Evolutionary conservation across 2,888 invertebrate genomes (phyloP).

Genomic region (Drosophila mimetica): DNA sequence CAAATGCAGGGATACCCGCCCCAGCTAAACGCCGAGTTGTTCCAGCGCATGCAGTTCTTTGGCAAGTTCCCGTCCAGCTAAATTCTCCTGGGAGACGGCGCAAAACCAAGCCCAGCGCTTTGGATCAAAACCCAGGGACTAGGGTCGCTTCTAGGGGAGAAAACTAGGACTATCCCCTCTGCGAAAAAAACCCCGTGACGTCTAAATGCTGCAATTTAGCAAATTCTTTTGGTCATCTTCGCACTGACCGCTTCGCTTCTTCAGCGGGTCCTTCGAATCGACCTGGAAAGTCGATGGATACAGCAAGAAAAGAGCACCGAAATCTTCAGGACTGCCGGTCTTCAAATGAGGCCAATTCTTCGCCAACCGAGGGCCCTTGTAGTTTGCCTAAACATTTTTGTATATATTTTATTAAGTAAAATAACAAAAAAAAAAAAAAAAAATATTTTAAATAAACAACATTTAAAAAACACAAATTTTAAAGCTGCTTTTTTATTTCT

Average conservation of each 20-base stretch:
- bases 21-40: conserved; percentile 81
- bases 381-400: conserved; percentile 43
- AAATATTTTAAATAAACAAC: conserved; percentile 31
- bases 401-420: conserved; percentile 15
- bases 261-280: conserved; percentile 45
- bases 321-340: neutral
- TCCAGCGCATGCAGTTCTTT: conserved; percentile 85
- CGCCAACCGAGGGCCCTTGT: conserved; percentile 35
- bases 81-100: conserved; percentile 6
- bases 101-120: conserved; percentile 71
- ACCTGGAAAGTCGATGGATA: conserved; percentile 68
- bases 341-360: conserved; percentile 10
- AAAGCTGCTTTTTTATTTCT: neutral
- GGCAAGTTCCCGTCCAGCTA: conserved; percentile 81
- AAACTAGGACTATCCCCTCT: conserved; percentile 19
- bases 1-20: conserved; percentile 69
- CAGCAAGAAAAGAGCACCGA: conserved; percentile 16
- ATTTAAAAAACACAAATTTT: conserved; percentile 24
- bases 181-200: conserved; percentile 49
- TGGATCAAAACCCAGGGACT: conserved; percentile 68
- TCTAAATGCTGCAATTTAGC: conserved; percentile 71
- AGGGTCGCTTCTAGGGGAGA: conserved; percentile 39
- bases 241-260: conserved; percentile 11
- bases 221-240: conserved; percentile 33
- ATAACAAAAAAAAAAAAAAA: neutral